Base-by-base conservation (phyloP, 2,888 invertebrate species). In the Chrysopilus asiliformis region DNA sequence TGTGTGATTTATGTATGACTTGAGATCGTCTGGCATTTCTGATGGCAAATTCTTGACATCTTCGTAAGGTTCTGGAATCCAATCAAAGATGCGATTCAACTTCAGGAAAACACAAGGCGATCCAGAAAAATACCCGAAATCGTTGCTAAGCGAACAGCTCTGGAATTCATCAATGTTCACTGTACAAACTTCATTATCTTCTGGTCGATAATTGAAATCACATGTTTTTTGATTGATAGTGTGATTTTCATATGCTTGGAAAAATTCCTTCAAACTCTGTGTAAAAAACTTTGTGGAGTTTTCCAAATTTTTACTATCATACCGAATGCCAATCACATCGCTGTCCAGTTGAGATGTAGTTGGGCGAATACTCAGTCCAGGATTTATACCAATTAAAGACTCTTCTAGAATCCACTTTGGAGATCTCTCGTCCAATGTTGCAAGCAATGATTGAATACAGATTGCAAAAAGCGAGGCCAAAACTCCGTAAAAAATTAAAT, bases 101-200 rank as follows among this genome's bases (percentile, higher is more conserved):
- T 90, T 90, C 39, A 91, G 67, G 49, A 86, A 75, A 43, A 91
- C 64, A 58, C 91, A 91, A 4, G 90, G 90, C 25, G 73, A 68
- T n/a, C 79, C 76, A 30, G 69, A 64, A 38, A 70, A 68, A 55
- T 76, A 89, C 8, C 87, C 84, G 52, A 77, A 90, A 8, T 57
- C 50, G 4, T 65, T 54, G 2, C 48, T 44, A 2, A 60, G 53
- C 2, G 68, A 62, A 48, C 79, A 79, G 3, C 63, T 58, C 1
- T 68, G 70, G 47, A 70, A 67, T 3, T 53, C 41, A 0, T 57
- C 49, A 2, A 66, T 43, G 29, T 57, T 52, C 1, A 71, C 53
- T 25, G 68, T 59, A 43, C 79, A 79, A 0, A 73, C 72, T 46
- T 73, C 64, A 7, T 64, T 66, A 8, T 64, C 64, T 2, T 53